Evolutionary conservation across 2,797 vertebrate genomes (phyloP), one percentile per base, ranked within the genome.

Genomic region (Cossypha dichroa): DNA sequence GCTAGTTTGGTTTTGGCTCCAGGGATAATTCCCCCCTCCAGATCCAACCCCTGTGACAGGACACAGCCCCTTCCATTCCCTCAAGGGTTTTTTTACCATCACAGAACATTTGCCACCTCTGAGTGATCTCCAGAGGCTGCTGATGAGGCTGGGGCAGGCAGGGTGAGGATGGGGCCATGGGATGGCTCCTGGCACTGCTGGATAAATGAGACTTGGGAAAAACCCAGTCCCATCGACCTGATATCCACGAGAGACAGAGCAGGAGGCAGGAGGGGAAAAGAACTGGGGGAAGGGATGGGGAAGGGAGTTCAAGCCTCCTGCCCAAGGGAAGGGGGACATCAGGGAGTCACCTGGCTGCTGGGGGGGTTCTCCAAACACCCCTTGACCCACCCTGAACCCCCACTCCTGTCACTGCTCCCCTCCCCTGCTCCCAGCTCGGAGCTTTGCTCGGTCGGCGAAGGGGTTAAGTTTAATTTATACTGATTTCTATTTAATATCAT

Each of bases 381-480:
- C n/a, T 3, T 6, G 9, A 38, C 38, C 58, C 17, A 7, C 8
- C 38, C 54, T 5, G 11, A 58, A 20, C 7, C 29, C 48, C 28
- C 11, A 28, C 2, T 36, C 16, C 68, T n/a, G 4, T 5, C 66
- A 28, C 79, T 3, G 2, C 74, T 69, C n/a, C 52, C 49, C 33
- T 43, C 33, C 20, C 15, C 54, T 6, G 15, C 40, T 55, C 28
- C 85, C 25, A 54, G 66, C 88, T n/a, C 66, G 2, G 60, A 74
- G 85, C 64, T 95, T 56, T 28, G 69, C 79, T 75, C 21, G 19
- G 96, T 10, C 10, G 13, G 75, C 0, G 95, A 97, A 97, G 97
- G 98, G 97, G 98, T 98, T 97, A 98, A 98, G 94, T 96, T 97
- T 97, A 97, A 97, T 97, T 96, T 97, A 91, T 95, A 91, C 98